Base-by-base conservation (phyloP, 2,113 vertebrate species). In the Tachuris rubrigastra region DNA sequence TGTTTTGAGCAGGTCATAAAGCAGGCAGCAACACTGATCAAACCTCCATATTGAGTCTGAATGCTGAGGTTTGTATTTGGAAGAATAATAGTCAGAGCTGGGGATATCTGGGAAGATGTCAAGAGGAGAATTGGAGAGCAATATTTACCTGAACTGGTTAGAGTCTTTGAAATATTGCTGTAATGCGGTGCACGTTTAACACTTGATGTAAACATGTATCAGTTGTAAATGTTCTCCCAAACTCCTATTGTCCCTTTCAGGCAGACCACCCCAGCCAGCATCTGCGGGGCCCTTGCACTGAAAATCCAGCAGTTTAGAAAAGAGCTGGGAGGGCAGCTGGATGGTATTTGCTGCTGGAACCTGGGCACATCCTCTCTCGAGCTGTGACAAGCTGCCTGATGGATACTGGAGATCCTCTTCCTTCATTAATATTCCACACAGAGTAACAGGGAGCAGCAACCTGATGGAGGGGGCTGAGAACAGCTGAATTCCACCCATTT, bases 131-230 rank as follows among this genome's bases (percentile, higher is more conserved):
- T 15, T 21, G 49, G 46, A 62, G 37, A 73, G 5, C 35, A 47
- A 1, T 41, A 63, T 71, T 81, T 63, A 67, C 22, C 76, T 77
- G 18, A 74, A 66, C 23, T 42, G 19, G 39, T 53, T 41, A 58
- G 22, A 71, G 23, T 28, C 30, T 80, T 18, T 71, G 53, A 84
- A 90, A 62, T 44, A 60, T 1, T 77, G 47, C 30, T 60, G 7
- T 21, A 13, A 68, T 5, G 6, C 8, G n/a, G 28, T 65, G 25
- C 4, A 9, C 6, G 3, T 66, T 76, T 62, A 84, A 76, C 37
- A 23, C 14, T 75, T 6, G 1, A 27, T 74, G 25, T 39, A 37
- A 56, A 8, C 0, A 0, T 53, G 19, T 49, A 12, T 37, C 41
- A 7, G 12, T 73, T 53, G 30, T 41, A 66, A 69, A 37, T 9